These are phyloP conservation scores for Latheticus oryzae DNA, from an alignment of 2,888 invertebrate species.

Conservation along the genomic window DNA sequence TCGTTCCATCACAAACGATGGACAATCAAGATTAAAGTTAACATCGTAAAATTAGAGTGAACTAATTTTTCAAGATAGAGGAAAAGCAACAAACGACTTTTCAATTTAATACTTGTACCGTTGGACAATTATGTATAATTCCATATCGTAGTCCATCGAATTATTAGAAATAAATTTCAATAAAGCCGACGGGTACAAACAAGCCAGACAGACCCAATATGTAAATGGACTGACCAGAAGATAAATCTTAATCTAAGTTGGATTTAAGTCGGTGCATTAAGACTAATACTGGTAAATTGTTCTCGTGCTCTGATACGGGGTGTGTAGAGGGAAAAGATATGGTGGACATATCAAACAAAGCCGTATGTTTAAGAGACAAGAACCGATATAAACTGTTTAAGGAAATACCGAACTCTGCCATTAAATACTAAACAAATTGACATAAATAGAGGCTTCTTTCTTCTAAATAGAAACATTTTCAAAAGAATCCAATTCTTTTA, in stretches of 20 bases:
- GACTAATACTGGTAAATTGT: slow-evolving; percentile 25
- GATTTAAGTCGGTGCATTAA: slow-evolving; percentile 18
- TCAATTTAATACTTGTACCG: slow-evolving; percentile 2
- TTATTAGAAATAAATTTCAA: slow-evolving; percentile 28
- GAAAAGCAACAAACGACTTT: slow-evolving; percentile 2
- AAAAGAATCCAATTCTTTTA: too few species aligned
- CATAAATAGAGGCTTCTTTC: too few species aligned
- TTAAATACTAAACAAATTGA: too few species aligned
- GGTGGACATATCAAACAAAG: too few species aligned
- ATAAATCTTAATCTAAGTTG: slow-evolving; percentile 34
- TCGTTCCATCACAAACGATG: slow-evolving; percentile 21
- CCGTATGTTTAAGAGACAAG: too few species aligned
- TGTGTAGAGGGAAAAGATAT: too few species aligned
- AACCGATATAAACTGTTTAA: too few species aligned
- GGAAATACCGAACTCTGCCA: too few species aligned
- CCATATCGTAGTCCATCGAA: slow-evolving; percentile 19
- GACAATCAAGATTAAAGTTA: slow-evolving; percentile 19
- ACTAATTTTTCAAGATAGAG: slow-evolving; percentile 16
- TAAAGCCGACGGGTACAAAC: slow-evolving; percentile 28
- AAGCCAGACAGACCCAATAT: slow-evolving; percentile 17
- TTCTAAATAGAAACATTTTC: too few species aligned
- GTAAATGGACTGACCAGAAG: slow-evolving; percentile 34
- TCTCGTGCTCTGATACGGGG: slow-evolving; percentile 2
- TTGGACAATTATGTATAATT: slow-evolving; percentile 21
- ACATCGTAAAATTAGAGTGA: slow-evolving; percentile 18